Evolutionary conservation across 2,797 vertebrate species (phyloP), one percentile per base, ranked within the genome.

Genomic region (Lycodopsis pacificus): DNA sequence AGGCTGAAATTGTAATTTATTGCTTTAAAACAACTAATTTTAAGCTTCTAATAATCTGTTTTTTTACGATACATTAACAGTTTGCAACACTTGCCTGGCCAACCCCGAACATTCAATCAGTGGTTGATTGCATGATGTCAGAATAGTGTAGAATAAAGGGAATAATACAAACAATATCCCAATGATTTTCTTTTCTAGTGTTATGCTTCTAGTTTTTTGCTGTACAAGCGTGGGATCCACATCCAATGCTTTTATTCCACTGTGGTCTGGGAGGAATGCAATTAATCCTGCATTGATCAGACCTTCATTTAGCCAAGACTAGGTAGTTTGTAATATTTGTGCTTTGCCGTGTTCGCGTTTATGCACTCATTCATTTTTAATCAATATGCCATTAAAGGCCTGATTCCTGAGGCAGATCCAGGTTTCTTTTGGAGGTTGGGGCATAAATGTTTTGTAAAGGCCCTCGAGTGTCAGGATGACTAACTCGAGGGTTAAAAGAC

Each of bases 341-440:
- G 85, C 88, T 84, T 92, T 85, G 86, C 88, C 65, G 61, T 83
- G 86, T 91, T 92, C 93, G 92, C 92, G 82, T 91, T 88, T 72
- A 76, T 93, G 79, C 87, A 88, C 89, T 93, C 90, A 89, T 94
- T 95, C 91, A 93, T 95, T 94, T 88, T 85, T 89, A 89, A 95
- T 96, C 95, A 92, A 96, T 96, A 96, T 83, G 83, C 91, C 91
- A 94, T 96, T 95, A 95, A 93, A 86, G 92, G 75, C 76, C 83
- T 70, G 83, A 62, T 89, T 94, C 91, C 91, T 82, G 78, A 84
- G 89, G 89, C 75, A 76, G 53, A 57, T 49, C 25, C 54, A 8
- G 48, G 79, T 81, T 83, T 89, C 63, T 56, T 75, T 40, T 53
- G 53, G 54, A 79, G 83, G 70, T 59, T 42, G 36, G 20, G 63